These are phyloP conservation scores for Grammomys surdaster DNA, from an alignment of 2,113 vertebrate species.

Conservation along the genomic window DNA sequence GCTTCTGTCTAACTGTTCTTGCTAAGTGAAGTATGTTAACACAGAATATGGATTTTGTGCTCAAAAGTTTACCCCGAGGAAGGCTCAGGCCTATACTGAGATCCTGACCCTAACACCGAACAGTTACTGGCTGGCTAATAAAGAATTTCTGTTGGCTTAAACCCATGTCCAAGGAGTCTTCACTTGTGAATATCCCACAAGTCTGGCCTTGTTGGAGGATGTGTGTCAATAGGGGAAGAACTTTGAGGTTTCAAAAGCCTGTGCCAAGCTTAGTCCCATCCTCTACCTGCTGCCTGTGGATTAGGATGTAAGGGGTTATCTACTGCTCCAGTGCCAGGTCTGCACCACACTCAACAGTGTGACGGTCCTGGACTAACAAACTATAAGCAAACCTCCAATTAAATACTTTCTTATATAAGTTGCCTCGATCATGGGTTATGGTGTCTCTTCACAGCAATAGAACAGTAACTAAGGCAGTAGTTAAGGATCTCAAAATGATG, in stretches of 20 bases:
- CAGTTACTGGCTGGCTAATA: not conserved
- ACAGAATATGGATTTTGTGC: not conserved
- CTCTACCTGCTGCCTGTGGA: not conserved
- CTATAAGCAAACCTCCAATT: not conserved
- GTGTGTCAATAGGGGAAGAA: not conserved
- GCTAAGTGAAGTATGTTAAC: not conserved
- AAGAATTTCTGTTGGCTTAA: not conserved
- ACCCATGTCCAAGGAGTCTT: not conserved
- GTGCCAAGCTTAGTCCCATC: not conserved
- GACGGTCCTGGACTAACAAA: not conserved
- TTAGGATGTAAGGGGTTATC: not conserved
- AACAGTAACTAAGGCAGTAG: not conserved
- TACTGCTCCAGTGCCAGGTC: not conserved
- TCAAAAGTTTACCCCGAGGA: not conserved
- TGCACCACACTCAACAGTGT: not conserved
- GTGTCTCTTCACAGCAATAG: not conserved
- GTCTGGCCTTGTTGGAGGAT: not conserved
- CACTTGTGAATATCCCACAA: not conserved
- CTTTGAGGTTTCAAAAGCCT: not conserved
- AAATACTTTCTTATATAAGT: not conserved
- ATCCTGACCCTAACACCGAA: not conserved
- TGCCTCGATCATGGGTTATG: not conserved
- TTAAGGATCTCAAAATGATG: not conserved
- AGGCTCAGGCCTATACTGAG: not conserved
- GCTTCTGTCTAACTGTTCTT: not conserved